These are phyloP conservation scores for Triplophysa rosa DNA, from an alignment of 2,113 vertebrate species.

Conservation along the genomic window DNA sequence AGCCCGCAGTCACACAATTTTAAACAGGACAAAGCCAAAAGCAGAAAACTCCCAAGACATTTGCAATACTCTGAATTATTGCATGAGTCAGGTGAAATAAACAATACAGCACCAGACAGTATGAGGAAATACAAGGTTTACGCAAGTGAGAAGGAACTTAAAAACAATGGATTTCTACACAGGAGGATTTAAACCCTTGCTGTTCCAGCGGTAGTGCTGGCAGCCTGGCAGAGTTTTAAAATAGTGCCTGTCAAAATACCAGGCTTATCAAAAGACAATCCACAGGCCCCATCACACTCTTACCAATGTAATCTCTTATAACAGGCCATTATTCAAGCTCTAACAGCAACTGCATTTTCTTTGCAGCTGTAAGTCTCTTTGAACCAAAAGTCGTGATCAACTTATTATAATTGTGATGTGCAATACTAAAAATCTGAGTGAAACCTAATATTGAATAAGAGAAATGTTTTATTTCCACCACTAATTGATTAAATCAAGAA, in stretches of 20 bases:
- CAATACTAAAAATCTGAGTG: no score
- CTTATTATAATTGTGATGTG: no score
- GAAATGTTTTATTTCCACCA: no score
- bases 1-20: not conserved
- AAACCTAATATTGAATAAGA: no score
- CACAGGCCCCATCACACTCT: not conserved
- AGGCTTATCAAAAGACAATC: constrained; percentile 14
- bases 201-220: not conserved
- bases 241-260: constrained; percentile 34
- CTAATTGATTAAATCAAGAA: no score
- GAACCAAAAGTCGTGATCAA: no score
- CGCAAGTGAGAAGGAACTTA: not conserved
- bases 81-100: not conserved
- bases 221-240: not conserved
- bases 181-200: not conserved
- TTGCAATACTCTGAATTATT: not conserved
- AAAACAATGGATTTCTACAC: not conserved
- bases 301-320: not conserved
- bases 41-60: not conserved
- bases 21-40: not conserved
- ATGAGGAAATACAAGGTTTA: not conserved
- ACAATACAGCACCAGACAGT: not conserved
- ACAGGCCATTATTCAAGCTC: not conserved
- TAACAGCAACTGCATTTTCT: not conserved
- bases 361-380: not conserved